Percentiles rank a stretch among this genome's conserved stretches.
Conservation (phyloP, 2,797 vertebrate species). For the Ataeniobius toweri region DNA sequence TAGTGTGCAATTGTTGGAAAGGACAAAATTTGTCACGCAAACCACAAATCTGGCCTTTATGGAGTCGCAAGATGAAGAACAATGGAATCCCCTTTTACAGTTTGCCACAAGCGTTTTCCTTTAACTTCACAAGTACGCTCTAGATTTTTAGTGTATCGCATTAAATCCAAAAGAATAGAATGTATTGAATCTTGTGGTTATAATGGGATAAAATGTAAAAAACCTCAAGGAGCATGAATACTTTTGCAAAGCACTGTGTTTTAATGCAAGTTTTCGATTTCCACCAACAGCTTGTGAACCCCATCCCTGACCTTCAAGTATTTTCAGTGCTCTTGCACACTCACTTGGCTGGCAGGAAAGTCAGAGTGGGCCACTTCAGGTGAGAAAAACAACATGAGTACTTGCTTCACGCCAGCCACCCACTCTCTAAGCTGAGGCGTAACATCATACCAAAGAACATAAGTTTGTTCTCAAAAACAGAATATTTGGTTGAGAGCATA, state of each 20-base stretch:
- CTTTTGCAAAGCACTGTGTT: neutral
- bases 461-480: neutral
- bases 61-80: neutral
- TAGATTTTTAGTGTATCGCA: neutral
- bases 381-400: constrained; percentile 28
- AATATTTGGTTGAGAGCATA: neutral
- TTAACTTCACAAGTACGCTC: neutral
- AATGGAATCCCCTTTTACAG: neutral
- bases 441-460: neutral
- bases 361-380: constrained; percentile 76
- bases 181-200: neutral
- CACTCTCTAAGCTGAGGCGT: neutral
- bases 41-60: neutral
- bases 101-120: neutral
- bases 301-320: constrained; percentile 64
- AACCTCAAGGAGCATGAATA: neutral
- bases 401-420: neutral
- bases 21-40: no score
- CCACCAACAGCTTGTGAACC: constrained; percentile 41
- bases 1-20: no score
- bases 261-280: constrained; percentile 1
- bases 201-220: neutral
- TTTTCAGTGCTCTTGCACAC: constrained; percentile 73
- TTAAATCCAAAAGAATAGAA: neutral
- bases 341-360: constrained; percentile 72